Evolutionary conservation across 2,113 vertebrate species (phyloP).

Genomic region (Nycticorax nycticorax): DNA sequence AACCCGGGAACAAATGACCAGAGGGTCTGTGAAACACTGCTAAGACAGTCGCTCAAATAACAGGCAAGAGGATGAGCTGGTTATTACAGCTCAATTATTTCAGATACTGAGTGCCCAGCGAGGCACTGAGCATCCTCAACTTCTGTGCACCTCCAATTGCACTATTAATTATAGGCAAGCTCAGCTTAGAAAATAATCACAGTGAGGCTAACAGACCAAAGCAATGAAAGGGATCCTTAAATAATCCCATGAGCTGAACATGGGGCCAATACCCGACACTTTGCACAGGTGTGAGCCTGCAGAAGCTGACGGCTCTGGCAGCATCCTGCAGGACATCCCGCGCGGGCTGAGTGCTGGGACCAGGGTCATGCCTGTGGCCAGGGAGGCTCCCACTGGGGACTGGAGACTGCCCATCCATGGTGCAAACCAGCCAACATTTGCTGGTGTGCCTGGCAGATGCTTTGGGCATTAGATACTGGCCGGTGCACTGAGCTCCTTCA

Average conservation of each 20-base stretch:
- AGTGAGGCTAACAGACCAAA: not conserved
- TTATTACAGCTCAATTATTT: not conserved
- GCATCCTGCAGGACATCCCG: not conserved
- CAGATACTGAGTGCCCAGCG: not conserved
- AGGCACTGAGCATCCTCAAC: not conserved
- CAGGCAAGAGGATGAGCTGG: not conserved
- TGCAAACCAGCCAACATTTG: not conserved
- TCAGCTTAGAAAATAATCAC: not conserved
- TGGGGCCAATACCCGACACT: not conserved
- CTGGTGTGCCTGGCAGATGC: not conserved
- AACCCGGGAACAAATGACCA: not conserved
- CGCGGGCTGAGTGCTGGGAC: not conserved
- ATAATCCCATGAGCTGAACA: not conserved
- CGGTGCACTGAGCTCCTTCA: not conserved
- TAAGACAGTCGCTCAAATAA: not conserved
- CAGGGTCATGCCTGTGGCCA: rapidly evolving
- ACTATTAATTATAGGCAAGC: not conserved
- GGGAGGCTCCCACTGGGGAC: not conserved
- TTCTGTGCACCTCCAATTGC: not conserved
- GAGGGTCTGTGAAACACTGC: not conserved
- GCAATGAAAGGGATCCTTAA: not conserved
- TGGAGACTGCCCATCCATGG: not conserved
- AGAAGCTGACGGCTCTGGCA: not conserved
- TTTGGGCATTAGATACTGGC: not conserved
- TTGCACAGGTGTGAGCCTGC: not conserved